Evolutionary conservation across 2,797 vertebrate genomes (phyloP).

Genomic region (Anabacerthia variegaticeps): DNA sequence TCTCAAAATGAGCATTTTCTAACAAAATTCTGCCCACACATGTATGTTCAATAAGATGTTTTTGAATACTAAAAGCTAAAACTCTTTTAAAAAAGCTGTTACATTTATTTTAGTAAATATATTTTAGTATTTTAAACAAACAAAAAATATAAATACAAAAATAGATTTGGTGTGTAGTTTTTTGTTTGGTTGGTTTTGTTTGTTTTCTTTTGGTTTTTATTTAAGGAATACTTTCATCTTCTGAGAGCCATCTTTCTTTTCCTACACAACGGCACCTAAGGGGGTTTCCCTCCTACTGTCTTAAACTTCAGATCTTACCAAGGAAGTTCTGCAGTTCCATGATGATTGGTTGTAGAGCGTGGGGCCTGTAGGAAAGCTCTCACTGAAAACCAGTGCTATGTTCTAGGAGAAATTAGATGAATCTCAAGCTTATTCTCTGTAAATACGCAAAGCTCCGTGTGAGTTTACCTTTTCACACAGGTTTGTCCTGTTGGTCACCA

Average conservation of each 20-base stretch:
- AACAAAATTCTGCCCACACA: neutral
- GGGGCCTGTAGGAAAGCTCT: neutral
- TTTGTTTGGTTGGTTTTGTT: neutral
- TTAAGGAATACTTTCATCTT: neutral
- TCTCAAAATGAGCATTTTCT: neutral
- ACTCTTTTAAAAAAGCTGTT: neutral
- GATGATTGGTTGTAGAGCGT: neutral
- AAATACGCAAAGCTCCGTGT: neutral
- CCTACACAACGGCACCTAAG: too few relatives aligned
- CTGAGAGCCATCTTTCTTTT: neutral
- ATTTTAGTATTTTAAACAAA: neutral
- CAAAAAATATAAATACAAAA: neutral
- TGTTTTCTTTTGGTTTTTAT: neutral
- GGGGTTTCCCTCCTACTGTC: neutral
- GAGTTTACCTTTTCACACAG: neutral
- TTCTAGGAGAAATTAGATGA: neutral
- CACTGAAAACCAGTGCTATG: neutral
- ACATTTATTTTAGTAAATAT: neutral
- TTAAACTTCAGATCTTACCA: neutral
- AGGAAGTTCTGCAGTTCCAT: neutral
- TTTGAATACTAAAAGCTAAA: neutral
- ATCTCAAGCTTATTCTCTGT: neutral
- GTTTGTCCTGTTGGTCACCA: neutral
- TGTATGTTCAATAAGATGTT: neutral
- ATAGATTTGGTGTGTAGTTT: neutral